Base-by-base conservation (phyloP, 2,888 invertebrate genomes). In the Antitype chi region DNA sequence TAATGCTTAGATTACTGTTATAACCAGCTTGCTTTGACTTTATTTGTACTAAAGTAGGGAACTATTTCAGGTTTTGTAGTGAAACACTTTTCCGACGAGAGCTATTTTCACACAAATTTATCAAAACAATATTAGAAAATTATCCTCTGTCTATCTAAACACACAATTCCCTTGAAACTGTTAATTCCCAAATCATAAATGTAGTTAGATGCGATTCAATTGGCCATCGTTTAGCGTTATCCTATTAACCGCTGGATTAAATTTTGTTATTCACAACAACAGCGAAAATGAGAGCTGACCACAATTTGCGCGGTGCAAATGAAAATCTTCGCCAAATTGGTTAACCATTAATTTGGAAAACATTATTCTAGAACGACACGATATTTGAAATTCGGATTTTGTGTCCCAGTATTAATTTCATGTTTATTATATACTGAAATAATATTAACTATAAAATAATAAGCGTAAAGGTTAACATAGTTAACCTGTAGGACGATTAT, bases 281-380 rank as follows among this genome's bases (percentile, higher is more conserved):
- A 90, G 90, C 90, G 93, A 92, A 94, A 95, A 94, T 93, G 93
- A 92, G 91, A 88, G 87, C 89, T 81, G 86, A 94, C 96, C 96
- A 93, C 96, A 96, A 93, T 94, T 94, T 92, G 91, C 92, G 90
- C 90, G 89, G 90, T 95, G 95, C 94, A 93, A 93, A 93, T 96
- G 95, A 96, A 90, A 94, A 94, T 94, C 94, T 94, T 94, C 84
- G 82, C 93, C 93, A 92, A 92, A 94, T 92, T 93, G 95, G 95
- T 94, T 93, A 91, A 92, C 94, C 94, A 92, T 92, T 93, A 93
- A 95, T 94, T 94, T 88, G 85, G 68, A 70, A 87, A 89, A 85
- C 76, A 89, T 89, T 91, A 83, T 83, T 90, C 90, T 87, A 78
- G 74, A 82, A 80, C 70, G 59, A 72, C 70, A 80, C 70, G 69